Conservation (phyloP, 2,888 invertebrate species). For the Luperina nickerlii region DNA sequence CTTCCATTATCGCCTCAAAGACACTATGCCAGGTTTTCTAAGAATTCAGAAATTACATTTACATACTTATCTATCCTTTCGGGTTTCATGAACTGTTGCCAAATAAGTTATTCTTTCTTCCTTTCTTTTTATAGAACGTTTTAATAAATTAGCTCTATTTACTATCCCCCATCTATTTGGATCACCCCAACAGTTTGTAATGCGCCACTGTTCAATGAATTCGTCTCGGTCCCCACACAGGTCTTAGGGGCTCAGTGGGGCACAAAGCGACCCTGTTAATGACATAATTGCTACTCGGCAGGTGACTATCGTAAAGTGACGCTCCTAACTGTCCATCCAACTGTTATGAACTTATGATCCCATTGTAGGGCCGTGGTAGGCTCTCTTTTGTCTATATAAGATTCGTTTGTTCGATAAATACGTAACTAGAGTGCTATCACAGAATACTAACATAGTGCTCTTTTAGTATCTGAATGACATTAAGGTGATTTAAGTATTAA, state of each 20-base stretch:
- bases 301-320: conserved; percentile 33
- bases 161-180: conserved; percentile 5
- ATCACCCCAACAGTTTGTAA: neutral
- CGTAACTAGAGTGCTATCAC: neutral
- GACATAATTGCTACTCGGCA: conserved; percentile 51
- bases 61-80: neutral
- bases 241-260: conserved; percentile 13
- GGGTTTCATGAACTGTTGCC: neutral
- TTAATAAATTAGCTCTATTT: neutral
- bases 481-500: neutral
- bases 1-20: neutral
- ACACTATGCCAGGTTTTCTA: too few species aligned
- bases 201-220: conserved; percentile 39
- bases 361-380: conserved; percentile 12
- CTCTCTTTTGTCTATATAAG: conserved; percentile 8
- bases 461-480: neutral
- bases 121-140: neutral
- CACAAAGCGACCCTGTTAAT: conserved; percentile 51
- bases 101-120: neutral
- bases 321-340: conserved; percentile 10
- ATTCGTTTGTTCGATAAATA: neutral
- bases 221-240: neutral
- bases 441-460: too few species aligned
- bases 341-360: conserved; percentile 42
- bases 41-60: neutral